Percentiles rank a stretch among this genome's conserved stretches.
Conservation (phyloP, 2,888 invertebrate species). For the Aporophyla lueneburgensis region DNA sequence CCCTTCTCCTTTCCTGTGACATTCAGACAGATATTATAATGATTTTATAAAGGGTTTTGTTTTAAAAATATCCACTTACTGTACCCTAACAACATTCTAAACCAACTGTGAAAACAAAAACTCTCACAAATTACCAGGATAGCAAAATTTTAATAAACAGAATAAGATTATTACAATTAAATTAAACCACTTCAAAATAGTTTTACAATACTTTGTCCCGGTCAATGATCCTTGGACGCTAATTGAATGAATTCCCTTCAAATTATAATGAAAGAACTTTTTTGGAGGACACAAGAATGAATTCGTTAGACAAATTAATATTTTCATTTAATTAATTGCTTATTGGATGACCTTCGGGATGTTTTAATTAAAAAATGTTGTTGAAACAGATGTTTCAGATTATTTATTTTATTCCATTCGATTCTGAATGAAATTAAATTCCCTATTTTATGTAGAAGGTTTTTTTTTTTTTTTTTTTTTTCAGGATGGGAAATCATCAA, state of each 20-base stretch:
- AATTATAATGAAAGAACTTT: slow-evolving; percentile 37
- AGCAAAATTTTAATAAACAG: not conserved
- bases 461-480: too few relatives aligned
- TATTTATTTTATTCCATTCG: slow-evolving; percentile 1
- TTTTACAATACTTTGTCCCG: not conserved
- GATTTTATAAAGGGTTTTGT: not conserved
- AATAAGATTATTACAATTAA: not conserved
- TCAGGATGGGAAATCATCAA: too few relatives aligned
- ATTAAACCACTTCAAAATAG: slow-evolving; percentile 17
- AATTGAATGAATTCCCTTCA: slow-evolving; percentile 35
- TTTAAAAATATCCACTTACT: too few relatives aligned
- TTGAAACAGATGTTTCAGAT: slow-evolving; percentile 36
- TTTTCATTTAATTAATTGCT: slow-evolving; percentile 35
- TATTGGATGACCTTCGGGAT: slow-evolving; percentile 42
- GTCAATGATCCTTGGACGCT: not conserved
- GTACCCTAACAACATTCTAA: not conserved
- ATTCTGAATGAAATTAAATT: slow-evolving; percentile 15
- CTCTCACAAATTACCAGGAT: not conserved
- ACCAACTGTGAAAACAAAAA: too few relatives aligned
- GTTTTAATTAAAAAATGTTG: slow-evolving; percentile 51
- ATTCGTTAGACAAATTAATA: slow-evolving; percentile 40
- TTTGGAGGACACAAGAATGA: slow-evolving; percentile 3
- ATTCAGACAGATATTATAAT: not conserved
- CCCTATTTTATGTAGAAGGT: not conserved
- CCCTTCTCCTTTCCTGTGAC: too few relatives aligned